Conservation (phyloP, 2,888 invertebrate genomes). For the Ctena decussata region DNA sequence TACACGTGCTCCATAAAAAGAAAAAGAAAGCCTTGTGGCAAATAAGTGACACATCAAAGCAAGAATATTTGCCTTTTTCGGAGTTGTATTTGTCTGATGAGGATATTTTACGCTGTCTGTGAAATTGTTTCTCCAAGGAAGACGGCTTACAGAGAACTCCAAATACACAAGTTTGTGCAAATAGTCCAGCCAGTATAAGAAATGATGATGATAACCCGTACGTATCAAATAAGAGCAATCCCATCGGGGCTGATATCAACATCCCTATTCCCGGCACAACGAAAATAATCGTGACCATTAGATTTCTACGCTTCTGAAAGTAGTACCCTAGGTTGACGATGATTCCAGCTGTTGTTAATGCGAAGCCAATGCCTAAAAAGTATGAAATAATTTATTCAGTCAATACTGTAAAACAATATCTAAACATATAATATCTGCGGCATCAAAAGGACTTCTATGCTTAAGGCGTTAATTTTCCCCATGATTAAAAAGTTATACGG, state of each 20-base stretch:
- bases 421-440: no score
- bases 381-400: no score
- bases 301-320: constrained; percentile 56
- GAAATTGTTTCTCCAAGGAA: constrained; percentile 41
- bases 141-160: constrained; percentile 60
- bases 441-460: no score
- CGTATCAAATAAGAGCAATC: constrained; percentile 30
- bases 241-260: constrained; percentile 60
- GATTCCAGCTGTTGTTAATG: constrained; percentile 47
- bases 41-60: constrained; percentile 40
- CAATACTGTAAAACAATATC: no score
- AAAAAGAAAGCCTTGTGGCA: constrained; percentile 42
- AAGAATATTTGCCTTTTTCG: constrained; percentile 13
- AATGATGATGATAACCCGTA: constrained; percentile 59
- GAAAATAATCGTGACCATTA: constrained; percentile 44
- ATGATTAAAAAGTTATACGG: no score
- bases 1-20: constrained; percentile 47
- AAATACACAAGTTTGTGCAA: constrained; percentile 61
- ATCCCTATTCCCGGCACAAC: constrained; percentile 58
- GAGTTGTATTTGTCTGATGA: neutral
- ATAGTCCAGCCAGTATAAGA: constrained; percentile 47
- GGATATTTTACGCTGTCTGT: neutral
- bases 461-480: no score
- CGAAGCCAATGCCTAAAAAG: constrained; percentile 66
- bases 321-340: constrained; percentile 64